Evolutionary conservation across 2,113 vertebrate species (phyloP).

Genomic region (Anhinga anhinga): DNA sequence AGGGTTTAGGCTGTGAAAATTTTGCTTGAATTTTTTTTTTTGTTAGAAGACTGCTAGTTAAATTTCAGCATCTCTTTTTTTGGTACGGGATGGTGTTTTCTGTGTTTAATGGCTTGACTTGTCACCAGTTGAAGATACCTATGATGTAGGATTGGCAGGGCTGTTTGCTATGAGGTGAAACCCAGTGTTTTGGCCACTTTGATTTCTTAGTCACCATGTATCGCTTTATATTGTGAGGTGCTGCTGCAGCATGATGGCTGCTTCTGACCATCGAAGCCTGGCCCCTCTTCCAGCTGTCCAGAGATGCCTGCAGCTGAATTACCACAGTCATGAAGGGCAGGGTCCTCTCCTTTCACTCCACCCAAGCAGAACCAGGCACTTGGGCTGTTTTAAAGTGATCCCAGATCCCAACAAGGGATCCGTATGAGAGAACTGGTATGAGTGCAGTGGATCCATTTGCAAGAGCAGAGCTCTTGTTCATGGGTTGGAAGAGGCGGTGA

Average conservation of each 20-base stretch:
- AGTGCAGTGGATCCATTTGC: not conserved
- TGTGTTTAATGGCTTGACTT: not conserved
- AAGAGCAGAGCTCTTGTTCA: not conserved
- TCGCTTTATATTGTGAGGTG: not conserved
- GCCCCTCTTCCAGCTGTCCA: not conserved
- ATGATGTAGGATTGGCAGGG: not conserved
- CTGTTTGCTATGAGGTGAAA: not conserved
- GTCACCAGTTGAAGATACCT: not conserved
- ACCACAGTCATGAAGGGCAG: fast-evolving
- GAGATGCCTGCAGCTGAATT: not conserved
- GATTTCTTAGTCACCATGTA: not conserved
- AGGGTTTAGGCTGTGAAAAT: not conserved
- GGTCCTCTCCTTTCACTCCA: not conserved
- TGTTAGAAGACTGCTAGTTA: not conserved
- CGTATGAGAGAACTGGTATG: fast-evolving
- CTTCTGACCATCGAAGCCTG: not conserved
- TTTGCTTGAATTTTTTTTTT: not conserved
- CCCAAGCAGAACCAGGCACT: not conserved
- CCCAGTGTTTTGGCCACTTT: not conserved
- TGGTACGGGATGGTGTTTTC: not conserved
- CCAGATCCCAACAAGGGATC: not conserved
- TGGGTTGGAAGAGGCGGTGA: not conserved
- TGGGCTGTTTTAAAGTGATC: not conserved
- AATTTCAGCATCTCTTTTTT: not conserved
- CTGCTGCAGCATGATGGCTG: not conserved